Evolutionary conservation across 2,113 vertebrate species (phyloP).

Genomic region (Centrocercus urophasianus): DNA sequence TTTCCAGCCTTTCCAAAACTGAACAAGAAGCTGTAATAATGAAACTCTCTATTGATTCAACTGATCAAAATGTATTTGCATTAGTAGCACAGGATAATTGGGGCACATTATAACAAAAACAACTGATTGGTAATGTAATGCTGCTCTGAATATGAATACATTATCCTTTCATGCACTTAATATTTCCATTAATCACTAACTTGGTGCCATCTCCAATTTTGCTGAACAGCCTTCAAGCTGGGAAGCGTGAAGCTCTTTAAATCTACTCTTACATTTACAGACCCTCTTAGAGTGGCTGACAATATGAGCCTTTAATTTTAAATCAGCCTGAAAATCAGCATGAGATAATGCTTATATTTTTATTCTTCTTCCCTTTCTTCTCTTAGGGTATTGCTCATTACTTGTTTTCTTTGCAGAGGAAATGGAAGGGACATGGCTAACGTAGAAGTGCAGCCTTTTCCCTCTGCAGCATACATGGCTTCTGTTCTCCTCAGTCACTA

Average conservation of each 20-base stretch:
- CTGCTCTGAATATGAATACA: slow-evolving; percentile 65
- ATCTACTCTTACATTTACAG: slow-evolving; percentile 42
- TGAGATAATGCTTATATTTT: background rate
- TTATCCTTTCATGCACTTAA: slow-evolving; percentile 56
- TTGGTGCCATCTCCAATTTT: slow-evolving; percentile 34
- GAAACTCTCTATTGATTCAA: slow-evolving; percentile 68
- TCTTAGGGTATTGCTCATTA: background rate
- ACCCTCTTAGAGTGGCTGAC: slow-evolving; percentile 19
- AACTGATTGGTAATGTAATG: slow-evolving; percentile 62
- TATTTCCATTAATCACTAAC: slow-evolving; percentile 68
- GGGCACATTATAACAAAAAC: slow-evolving; percentile 65
- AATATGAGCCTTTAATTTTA: slow-evolving; percentile 55
- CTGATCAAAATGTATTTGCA: slow-evolving; percentile 71
- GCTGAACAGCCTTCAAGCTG: slow-evolving; percentile 38
- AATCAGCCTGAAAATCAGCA: slow-evolving; percentile 11
- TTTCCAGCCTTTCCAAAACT: slow-evolving; percentile 65
- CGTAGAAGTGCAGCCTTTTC: background rate
- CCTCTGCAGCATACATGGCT: background rate
- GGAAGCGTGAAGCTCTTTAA: slow-evolving; percentile 36
- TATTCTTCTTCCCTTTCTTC: background rate
- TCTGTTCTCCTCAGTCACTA: background rate
- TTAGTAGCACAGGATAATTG: slow-evolving; percentile 65
- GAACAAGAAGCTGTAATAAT: slow-evolving; percentile 69
- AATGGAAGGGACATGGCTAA: background rate
- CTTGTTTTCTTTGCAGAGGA: background rate